Evolutionary conservation across 2,888 invertebrate species (phyloP), one percentile per base, ranked within the genome.

Genomic region (Eulithis testata): DNA sequence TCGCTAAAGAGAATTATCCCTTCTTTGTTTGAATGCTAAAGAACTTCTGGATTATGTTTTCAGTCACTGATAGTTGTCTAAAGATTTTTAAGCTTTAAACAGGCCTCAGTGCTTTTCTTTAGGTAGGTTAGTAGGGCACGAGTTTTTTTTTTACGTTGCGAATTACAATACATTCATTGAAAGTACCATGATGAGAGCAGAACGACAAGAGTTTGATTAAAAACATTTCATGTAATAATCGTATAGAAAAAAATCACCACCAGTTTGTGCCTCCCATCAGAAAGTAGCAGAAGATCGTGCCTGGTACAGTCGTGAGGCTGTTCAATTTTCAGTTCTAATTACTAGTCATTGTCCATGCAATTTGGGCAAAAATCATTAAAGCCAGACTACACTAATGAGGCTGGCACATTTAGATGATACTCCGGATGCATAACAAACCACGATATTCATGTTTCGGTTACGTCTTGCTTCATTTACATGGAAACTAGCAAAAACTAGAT

Each of bases 291-390:
- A 3, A 40, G 40, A 40, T 6, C 14, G 8, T 47, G 14, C 8
- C 14, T 7, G 44, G n/a, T n/a, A 37, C 14, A 36, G 7, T 44
- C 21, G 7, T 21, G 31, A 57, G 57, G 49, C 49, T 52, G 59
- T 55, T 45, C 60, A 43, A 55, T 31, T 52, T 63, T 51, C 14
- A 8, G 47, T 63, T 62, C 56, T 73, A 76, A 78, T 80, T 77
- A 77, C 37, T 52, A 53, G 40, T 62, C 74, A 77, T 77, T 78
- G 77, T 80, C 76, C 77, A 75, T 74, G 72, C 66, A 73, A 77
- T 77, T 75, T 74, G 66, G 69, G 71, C 76, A 72, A 79, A 79
- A 77, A 78, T 75, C 72, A 70, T 76, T 73, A 74, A 71, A 60
- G 65, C 59, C 59, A 65, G 64, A 63, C 63, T 70, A 66, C 65